phyloP scores from a whole-genome alignment of 2,797 vertebrate species.

The Sciaenops ocellatus region DNA sequence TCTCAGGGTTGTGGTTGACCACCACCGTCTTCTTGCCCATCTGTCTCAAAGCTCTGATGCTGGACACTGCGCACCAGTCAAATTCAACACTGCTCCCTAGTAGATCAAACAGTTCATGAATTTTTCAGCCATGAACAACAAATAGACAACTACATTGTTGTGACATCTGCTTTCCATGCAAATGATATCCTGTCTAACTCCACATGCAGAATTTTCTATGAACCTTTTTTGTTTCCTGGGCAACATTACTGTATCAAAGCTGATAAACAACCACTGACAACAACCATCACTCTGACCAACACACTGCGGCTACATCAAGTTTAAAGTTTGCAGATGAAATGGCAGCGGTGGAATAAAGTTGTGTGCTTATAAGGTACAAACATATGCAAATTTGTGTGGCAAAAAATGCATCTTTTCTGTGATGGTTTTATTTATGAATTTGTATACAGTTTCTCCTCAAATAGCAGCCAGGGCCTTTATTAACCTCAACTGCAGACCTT shows the following conservation, averaged over 20 bases:
- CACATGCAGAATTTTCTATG: neutral
- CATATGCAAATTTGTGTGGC: no score
- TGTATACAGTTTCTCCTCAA: neutral
- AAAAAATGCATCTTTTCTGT: no score
- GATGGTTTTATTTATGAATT: neutral
- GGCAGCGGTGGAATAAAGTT: no score
- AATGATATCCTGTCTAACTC: neutral
- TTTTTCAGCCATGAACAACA: neutral
- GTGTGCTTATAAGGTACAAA: no score
- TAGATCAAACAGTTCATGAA: neutral
- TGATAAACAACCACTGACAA: no score
- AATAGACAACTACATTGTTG: neutral
- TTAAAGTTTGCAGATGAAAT: neutral
- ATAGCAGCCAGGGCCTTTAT: neutral
- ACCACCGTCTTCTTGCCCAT: conserved; percentile 93
- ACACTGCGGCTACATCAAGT: neutral
- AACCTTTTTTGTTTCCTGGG: no score
- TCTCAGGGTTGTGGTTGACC: conserved; percentile 97
- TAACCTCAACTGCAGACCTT: neutral
- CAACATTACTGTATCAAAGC: no score
- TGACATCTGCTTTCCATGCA: neutral
- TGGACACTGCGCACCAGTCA: conserved; percentile 97
- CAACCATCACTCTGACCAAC: neutral
- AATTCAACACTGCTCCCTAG: conserved; percentile 98
- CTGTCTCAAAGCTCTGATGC: conserved; percentile 91